phyloP scores from a whole-genome alignment of 2,113 vertebrate genomes.

The Laticauda colubrina region DNA sequence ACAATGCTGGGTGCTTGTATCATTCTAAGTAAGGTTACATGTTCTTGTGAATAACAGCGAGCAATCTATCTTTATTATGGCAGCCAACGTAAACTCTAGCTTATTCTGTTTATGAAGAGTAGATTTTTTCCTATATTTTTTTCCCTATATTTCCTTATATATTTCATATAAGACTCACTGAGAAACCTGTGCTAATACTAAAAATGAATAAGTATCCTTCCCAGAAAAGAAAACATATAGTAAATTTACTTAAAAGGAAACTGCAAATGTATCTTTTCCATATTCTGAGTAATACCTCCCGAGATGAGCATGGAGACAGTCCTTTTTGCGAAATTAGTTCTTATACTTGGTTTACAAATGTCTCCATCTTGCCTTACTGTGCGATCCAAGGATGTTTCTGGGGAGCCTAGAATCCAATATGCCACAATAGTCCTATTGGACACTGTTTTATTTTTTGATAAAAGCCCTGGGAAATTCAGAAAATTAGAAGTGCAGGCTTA shows the following conservation, averaged over 20 bases:
- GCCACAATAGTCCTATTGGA: not conserved
- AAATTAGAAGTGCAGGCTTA: not conserved
- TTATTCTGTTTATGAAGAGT: not conserved
- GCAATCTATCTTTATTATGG: conserved; percentile 24
- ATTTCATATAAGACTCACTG: not conserved
- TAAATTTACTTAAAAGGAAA: not conserved
- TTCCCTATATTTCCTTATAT: not conserved
- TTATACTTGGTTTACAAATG: not conserved
- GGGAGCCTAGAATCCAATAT: not conserved
- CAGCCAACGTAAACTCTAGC: conserved; percentile 41
- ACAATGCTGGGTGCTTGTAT: not conserved
- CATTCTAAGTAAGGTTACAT: not conserved
- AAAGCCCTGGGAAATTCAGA: not conserved
- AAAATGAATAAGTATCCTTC: not conserved
- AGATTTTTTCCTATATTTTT: not conserved
- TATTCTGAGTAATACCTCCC: not conserved
- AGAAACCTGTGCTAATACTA: not conserved
- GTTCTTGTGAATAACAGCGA: not conserved
- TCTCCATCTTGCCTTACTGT: not conserved
- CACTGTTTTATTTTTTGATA: not conserved
- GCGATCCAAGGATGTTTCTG: not conserved
- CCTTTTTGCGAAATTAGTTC: not conserved
- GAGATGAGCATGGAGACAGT: not conserved
- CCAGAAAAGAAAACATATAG: not conserved
- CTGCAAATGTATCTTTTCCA: not conserved